A percentile compares a stretch with the other conserved stretches of the same genome.
Conservation (phyloP, 2,888 invertebrate species). For the Heliconius ethilla region DNA sequence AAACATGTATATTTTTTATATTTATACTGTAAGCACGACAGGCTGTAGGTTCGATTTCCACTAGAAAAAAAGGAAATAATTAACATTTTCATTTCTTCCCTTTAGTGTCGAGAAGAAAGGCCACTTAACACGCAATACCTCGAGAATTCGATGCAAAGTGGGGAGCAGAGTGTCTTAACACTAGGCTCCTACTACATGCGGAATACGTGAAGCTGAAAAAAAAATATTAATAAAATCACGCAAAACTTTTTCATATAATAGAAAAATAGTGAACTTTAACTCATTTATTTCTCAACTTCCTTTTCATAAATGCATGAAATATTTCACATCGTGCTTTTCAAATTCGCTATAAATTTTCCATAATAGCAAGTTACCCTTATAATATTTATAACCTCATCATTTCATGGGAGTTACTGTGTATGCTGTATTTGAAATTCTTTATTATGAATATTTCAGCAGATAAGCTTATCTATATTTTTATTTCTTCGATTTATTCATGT, state of each 20-base stretch:
- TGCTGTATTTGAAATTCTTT: conserved; percentile 65
- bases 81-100: no score
- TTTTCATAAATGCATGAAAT: not conserved
- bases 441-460: conserved; percentile 72
- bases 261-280: not conserved
- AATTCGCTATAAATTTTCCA: not conserved
- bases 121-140: no score
- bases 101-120: no score
- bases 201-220: no score
- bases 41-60: no score
- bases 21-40: no score
- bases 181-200: no score
- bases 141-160: no score
- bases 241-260: no score
- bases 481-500: conserved; percentile 78
- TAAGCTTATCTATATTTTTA: conserved; percentile 70
- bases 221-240: no score
- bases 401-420: conserved; percentile 47
- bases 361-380: conserved; percentile 7
- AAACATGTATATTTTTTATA: not conserved
- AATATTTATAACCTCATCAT: conserved; percentile 25
- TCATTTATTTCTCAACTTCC: not conserved
- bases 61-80: no score
- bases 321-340: not conserved
- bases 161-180: no score